Base-by-base conservation (phyloP, 23 tunicate species). In the Trididemnum nubilum region DNA sequence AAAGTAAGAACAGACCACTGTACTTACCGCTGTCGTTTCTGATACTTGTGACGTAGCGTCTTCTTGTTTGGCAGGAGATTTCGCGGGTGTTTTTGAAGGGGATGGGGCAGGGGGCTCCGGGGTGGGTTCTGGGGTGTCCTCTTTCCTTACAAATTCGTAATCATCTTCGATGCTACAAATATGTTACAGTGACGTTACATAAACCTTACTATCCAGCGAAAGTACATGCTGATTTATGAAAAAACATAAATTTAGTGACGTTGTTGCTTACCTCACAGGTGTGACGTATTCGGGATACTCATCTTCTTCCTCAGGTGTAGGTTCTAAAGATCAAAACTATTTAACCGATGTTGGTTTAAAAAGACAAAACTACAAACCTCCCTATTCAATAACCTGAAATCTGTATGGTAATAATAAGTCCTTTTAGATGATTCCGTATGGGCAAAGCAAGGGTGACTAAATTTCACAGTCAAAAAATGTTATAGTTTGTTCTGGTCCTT, bases 131-230 rank as follows among this genome's bases (percentile, higher is more conserved):
- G 91, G 91, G 22, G 91, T 78, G 73, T 92, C 97, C 50, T 92
- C 97, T 59, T 58, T 79, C 24, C 97, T 82, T 21, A 86, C 91
- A 72, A 92, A 92, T 0, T 72, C 85, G 63, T 92, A 92, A 26
- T 86, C 85, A 73, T 92, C 97, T 59, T 85, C 97, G 2, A 88
- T 88, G 2, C 97, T 92, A 63, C 22, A 33, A 73, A 70, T 9
- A 44, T 9, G 54, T 7, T n/a, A n/a, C n/a, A n/a, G n/a, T n/a
- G n/a, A n/a, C n/a, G n/a, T n/a, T n/a, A n/a, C n/a, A n/a, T n/a
- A n/a, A n/a, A n/a, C n/a, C n/a, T n/a, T n/a, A n/a, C n/a, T n/a
- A n/a, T n/a, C n/a, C n/a, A n/a, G n/a, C n/a, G n/a, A n/a, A n/a
- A n/a, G n/a, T n/a, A n/a, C n/a, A n/a, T n/a, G n/a, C n/a, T n/a